Evolutionary conservation across 2,797 vertebrate genomes (phyloP), one percentile per base, ranked within the genome.

Genomic region (Crocodylus rhombifer): DNA sequence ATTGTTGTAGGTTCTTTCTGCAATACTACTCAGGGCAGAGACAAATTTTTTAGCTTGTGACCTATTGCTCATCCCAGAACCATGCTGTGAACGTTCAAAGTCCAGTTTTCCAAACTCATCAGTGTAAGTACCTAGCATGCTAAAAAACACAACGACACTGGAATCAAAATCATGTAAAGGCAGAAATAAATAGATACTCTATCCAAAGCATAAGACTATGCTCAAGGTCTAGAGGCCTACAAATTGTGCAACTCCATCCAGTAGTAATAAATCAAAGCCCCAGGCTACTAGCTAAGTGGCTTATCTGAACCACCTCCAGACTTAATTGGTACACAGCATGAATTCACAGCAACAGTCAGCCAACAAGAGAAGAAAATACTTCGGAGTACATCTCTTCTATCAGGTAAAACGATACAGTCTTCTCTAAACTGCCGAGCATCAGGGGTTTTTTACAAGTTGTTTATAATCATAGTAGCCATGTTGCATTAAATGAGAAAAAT

Each of bases 11-110:
- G 98, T 99, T 90, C 97, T 98, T 97, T 99, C 99, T 57, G 99
- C 98, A 4, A 99, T 97, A n/a, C 87, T 93, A 96, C 98, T 99
- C 76, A 99, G 98, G 6, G 98, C 98, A 51, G 98, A 98, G 96
- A 99, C 95, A 84, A 99, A 98, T 67, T 98, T 98, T 95, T 99
- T 99, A 7, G 98, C 99, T 84, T 98, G 97, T 0, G 99, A 98
- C 55, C 99, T 98, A 85, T 99, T 99, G 97, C 99, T 99, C 99
- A 99, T 99, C 85, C 99, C 99, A 18, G 99, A 98, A 1, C 99
- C 99, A 0, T 99, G 98, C 97, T 99, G 99, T 57, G 99, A 99
- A 64, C 99, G 98, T 76, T 99, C 98, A 55, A 99, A 99, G 97
- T 99, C 99, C 97, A 99, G 97, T 71, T 98, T 98, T 17, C 99